Evolutionary conservation across 2,888 invertebrate species (phyloP), one percentile per base, ranked within the genome.

Genomic region (Plebejus argus): DNA sequence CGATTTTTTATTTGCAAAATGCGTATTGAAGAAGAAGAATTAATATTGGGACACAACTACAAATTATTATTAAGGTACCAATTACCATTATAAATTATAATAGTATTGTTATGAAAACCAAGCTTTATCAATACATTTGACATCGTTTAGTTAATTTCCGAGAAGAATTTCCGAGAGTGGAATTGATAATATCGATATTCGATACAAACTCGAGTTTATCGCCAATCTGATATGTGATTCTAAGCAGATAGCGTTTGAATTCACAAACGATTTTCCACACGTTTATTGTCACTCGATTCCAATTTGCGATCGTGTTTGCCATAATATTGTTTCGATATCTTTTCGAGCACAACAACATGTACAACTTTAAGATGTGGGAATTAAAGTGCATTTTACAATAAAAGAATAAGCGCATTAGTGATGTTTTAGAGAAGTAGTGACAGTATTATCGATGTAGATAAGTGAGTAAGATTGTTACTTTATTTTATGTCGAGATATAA

Each of bases 201-300:
- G 83, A 86, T 86, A 86, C 86, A 89, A 90, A 88, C 87, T 88
- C 86, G 88, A 88, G 89, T 87, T 87, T 87, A 89, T 90, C 87
- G 85, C 83, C 83, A 87, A 86, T 85, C 81, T 83, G 87, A 88
- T 87, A 89, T 88, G 85, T 84, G 87, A 86, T 88, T 88, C 82
- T 82, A 81, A 86, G 88, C 85, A 82, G 85, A 88, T 88, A 85
- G 85, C 85, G 84, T 82, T 86, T 88, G 89, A 89, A 90, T 90
- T 86, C 85, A 86, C 66, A 89, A 90, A 82, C 84, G 84, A 85
- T 83, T 84, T 81, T 82, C 83, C 79, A 81, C 81, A 78, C 82
- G 80, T 81, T 85, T 84, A 85, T 83, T 84, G 83, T 83, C 84
- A 84, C 86, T 88, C 78, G 84, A 89, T 90, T 87, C 87, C 85